phyloP scores from a whole-genome alignment of 2,113 vertebrate species.

The Ramphastos sulfuratus region DNA sequence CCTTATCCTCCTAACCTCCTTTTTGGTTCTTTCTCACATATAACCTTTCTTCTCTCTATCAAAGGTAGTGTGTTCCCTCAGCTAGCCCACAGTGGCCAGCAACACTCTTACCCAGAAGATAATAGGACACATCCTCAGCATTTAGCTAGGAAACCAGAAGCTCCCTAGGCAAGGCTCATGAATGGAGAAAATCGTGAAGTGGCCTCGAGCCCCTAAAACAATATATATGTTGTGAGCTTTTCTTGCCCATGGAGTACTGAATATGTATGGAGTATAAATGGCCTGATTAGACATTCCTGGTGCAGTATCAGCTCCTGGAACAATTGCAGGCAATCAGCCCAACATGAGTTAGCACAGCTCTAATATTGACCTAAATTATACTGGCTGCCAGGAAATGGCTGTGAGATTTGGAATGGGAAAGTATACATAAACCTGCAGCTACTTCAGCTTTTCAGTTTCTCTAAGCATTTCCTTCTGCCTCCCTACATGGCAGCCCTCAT shows the following conservation, averaged over 20 bases:
- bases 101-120: background rate
- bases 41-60: background rate
- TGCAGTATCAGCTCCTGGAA: background rate
- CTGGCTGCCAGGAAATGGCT: background rate
- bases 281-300: background rate
- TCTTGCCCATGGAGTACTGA: background rate
- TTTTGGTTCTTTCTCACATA: background rate
- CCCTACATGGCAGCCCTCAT: background rate
- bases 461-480: background rate
- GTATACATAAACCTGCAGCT: background rate
- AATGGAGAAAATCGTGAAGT: background rate
- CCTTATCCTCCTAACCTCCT: background rate
- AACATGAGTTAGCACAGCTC: background rate
- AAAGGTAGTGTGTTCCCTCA: background rate
- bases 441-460: background rate
- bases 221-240: background rate
- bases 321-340: background rate
- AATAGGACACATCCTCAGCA: background rate
- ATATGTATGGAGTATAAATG: background rate
- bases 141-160: background rate
- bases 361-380: background rate
- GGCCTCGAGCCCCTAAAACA: background rate
- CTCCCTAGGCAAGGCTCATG: background rate
- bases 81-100: background rate
- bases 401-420: background rate